Conservation (phyloP, 1,140 invertebrate genomes). For the Drosophila santomea region DNA sequence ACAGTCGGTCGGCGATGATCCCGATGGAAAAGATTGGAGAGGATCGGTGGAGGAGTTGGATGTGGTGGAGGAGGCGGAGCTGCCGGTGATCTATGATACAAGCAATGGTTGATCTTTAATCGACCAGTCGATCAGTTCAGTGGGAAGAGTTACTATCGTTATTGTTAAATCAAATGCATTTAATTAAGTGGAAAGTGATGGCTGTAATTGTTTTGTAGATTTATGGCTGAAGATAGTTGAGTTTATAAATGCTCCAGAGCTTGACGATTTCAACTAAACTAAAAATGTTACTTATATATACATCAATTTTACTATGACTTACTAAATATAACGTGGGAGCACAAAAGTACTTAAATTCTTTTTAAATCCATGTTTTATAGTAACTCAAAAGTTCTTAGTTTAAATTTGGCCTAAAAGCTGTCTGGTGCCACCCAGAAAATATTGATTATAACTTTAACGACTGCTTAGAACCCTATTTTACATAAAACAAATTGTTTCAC, state of each 20-base stretch:
- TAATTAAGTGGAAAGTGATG: conserved; percentile 68
- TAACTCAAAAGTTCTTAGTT: too few relatives aligned
- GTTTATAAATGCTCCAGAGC: not conserved
- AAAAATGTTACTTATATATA: not conserved
- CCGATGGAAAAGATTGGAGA: conserved; percentile 17
- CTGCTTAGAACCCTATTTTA: not conserved
- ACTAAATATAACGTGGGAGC: too few relatives aligned
- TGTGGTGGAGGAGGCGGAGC: conserved; percentile 2
- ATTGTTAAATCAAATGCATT: conserved; percentile 58
- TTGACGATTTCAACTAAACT: not conserved
- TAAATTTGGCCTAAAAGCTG: not conserved
- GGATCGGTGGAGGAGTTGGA: conserved; percentile 1
- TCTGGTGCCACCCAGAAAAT: conserved; percentile 27
- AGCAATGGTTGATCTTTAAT: conserved; percentile 19
- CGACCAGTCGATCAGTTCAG: conserved; percentile 18
- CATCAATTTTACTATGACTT: too few relatives aligned
- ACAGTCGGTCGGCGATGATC: conserved; percentile 60
- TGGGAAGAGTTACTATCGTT: conserved; percentile 32
- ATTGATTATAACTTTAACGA: conserved; percentile 15
- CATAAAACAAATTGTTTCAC: conserved; percentile 67
- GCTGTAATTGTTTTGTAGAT: conserved; percentile 71
- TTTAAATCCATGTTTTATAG: not conserved
- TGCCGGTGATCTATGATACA: conserved; percentile 33
- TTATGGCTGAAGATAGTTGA: not conserved
- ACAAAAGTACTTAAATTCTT: too few relatives aligned